phyloP scores from a whole-genome alignment of 1,140 invertebrate genomes.

The Euborellia annulipes region DNA sequence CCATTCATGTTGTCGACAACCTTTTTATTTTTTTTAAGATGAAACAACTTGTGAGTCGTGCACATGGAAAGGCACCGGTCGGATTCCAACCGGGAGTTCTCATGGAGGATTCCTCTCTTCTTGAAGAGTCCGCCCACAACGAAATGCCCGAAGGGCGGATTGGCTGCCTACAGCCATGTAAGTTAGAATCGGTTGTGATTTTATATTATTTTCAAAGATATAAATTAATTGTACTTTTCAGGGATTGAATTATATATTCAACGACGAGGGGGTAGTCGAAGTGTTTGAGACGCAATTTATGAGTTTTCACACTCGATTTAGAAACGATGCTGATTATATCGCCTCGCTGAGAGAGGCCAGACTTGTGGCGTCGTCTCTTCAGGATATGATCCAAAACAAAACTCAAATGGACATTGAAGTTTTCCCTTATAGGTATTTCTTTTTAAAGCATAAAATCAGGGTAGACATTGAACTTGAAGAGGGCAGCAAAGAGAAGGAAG shows the following conservation, averaged over 20 bases:
- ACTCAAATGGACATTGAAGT: conserved; percentile 36
- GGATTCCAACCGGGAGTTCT: too few relatives aligned
- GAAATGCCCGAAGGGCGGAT: too few relatives aligned
- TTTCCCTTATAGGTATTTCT: conserved; percentile 63
- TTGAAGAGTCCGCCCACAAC: too few relatives aligned
- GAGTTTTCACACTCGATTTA: conserved; percentile 73
- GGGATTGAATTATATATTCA: conserved; percentile 42
- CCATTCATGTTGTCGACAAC: too few relatives aligned
- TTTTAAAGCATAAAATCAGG: conserved; percentile 4
- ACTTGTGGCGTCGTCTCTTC: conserved; percentile 57
- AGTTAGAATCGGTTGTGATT: too few relatives aligned
- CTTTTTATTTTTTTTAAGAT: conserved; percentile 5
- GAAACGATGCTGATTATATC: conserved; percentile 67
- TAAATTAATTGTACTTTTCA: conserved; percentile 18
- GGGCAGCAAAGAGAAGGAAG: not conserved
- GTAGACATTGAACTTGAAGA: not conserved
- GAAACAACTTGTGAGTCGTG: too few relatives aligned
- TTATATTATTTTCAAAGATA: conserved; percentile 3
- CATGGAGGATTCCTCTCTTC: too few relatives aligned
- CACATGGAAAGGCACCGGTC: too few relatives aligned
- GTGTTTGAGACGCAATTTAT: conserved; percentile 65
- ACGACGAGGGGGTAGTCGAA: conserved; percentile 32
- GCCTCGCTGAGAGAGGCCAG: conserved; percentile 56
- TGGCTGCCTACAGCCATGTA: too few relatives aligned
- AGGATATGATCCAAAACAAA: conserved; percentile 38